Percentiles rank a stretch among this genome's conserved stretches.
phyloP scores from a whole-genome alignment of 2,797 vertebrate species.

The Delichon dasypus region DNA sequence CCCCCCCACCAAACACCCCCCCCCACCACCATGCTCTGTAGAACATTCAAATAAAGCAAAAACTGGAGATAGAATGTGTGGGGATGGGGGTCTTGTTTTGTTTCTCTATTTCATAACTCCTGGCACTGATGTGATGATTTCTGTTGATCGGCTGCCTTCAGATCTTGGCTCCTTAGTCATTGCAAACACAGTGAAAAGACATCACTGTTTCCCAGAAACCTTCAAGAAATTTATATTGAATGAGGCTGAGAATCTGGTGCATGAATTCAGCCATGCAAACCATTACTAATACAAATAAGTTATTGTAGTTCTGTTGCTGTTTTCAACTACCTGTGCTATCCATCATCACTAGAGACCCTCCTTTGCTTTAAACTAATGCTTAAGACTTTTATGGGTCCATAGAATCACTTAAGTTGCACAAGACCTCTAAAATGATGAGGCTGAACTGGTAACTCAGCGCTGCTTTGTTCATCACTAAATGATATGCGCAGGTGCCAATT shows the following conservation, averaged over 20 bases:
- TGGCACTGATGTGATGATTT: neutral
- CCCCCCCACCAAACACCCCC: neutral
- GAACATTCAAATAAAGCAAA: neutral
- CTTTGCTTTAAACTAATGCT: neutral
- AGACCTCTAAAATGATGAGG: neutral
- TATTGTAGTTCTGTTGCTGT: neutral
- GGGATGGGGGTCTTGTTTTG: neutral
- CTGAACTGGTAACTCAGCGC: neutral
- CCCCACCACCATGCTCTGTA: neutral
- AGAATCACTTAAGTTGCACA: neutral
- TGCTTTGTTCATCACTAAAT: neutral
- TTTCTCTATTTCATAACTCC: neutral
- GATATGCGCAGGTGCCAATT: neutral
- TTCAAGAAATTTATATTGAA: neutral
- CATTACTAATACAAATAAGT: neutral
- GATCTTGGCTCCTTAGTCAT: too few species aligned
- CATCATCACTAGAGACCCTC: neutral
- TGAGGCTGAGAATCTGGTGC: neutral
- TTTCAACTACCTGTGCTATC: slow-evolving; percentile 34
- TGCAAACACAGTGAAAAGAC: neutral
- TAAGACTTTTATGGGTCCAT: neutral
- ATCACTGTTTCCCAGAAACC: neutral
- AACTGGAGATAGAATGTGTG: neutral
- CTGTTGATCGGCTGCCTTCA: neutral
- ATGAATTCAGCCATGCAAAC: neutral